These are phyloP conservation scores for Oxyscelio sp. DNA, from an alignment of 2,888 invertebrate genomes.

Conservation along the genomic window DNA sequence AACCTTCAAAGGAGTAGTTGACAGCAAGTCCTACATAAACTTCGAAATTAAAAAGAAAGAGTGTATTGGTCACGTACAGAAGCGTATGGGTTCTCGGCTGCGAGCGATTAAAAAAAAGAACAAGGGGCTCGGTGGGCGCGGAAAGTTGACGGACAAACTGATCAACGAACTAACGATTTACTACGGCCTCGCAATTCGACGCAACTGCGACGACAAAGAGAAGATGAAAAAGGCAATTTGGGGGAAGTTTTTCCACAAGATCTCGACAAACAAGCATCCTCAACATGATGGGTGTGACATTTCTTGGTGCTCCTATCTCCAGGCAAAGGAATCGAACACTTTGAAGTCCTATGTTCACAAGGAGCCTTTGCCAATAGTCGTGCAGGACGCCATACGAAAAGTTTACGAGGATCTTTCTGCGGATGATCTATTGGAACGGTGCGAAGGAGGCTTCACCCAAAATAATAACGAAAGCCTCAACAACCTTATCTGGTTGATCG, in stretches of 20 bases:
- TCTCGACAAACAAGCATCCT: not conserved
- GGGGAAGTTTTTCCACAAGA: slow-evolving; percentile 4
- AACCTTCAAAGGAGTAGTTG: slow-evolving; percentile 15
- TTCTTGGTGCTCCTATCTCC: slow-evolving; percentile 55
- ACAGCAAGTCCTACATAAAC: slow-evolving; percentile 7
- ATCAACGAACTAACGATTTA: slow-evolving; percentile 54
- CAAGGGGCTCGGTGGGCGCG: slow-evolving; percentile 43
- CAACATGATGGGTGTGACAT: slow-evolving; percentile 31
- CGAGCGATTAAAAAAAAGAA: slow-evolving; percentile 51
- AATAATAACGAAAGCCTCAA: slow-evolving; percentile 60
- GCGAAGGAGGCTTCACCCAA: slow-evolving; percentile 67
- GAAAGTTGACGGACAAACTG: slow-evolving; percentile 58
- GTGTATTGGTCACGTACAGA: slow-evolving; percentile 1
- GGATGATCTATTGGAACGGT: slow-evolving; percentile 64
- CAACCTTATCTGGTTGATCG: slow-evolving; percentile 56
- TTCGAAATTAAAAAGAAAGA: slow-evolving; percentile 30
- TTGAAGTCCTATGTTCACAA: slow-evolving; percentile 13
- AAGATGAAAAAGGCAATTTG: slow-evolving; percentile 12
- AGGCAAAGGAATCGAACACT: slow-evolving; percentile 10
- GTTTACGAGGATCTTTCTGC: slow-evolving; percentile 58
- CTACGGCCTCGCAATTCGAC: slow-evolving; percentile 60
- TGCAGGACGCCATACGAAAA: slow-evolving; percentile 54
- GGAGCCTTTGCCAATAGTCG: slow-evolving; percentile 21
- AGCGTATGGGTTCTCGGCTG: slow-evolving; percentile 23
- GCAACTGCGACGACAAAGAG: slow-evolving; percentile 44